phyloP scores from a whole-genome alignment of 30 jellyfish, hydroid and myxozoan species.

The Pseudorhiza aurosa region DNA sequence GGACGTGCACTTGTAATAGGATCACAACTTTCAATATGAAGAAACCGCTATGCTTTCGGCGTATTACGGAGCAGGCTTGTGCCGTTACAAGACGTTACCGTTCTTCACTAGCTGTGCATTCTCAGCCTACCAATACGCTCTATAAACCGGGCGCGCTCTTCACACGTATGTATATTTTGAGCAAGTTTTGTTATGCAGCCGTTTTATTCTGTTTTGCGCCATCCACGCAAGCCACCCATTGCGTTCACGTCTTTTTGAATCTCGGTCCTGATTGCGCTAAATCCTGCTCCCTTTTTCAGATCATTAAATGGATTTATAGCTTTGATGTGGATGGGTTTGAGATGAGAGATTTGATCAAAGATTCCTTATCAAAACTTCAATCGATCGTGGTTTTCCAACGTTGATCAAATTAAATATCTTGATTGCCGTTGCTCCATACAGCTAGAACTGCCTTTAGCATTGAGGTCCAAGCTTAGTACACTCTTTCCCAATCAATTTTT shows the following conservation, averaged over 20 bases:
- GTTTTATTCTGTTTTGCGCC: too few species aligned
- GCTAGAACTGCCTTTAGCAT: too few species aligned
- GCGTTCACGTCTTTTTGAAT: slow-evolving; percentile 1
- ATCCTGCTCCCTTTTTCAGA: too few species aligned
- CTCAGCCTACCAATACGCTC: background rate
- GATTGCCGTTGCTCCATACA: slow-evolving; percentile 5
- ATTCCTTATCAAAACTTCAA: background rate
- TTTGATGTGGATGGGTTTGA: background rate
- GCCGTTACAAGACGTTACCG: background rate
- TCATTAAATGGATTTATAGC: background rate
- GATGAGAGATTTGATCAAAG: background rate
- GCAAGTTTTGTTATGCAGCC: too few species aligned
- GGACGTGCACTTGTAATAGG: background rate
- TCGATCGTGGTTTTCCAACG: slow-evolving; percentile 2
- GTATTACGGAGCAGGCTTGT: background rate
- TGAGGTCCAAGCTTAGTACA: too few species aligned
- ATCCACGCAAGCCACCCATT: slow-evolving; percentile 11
- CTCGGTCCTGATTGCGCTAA: too few species aligned
- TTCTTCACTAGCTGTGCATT: background rate
- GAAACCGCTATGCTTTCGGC: background rate
- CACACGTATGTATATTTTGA: background rate
- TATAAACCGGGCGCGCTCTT: background rate
- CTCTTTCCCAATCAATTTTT: too few species aligned
- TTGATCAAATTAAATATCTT: background rate
- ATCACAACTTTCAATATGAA: background rate